Conservation (phyloP, 2,113 vertebrate species). For the Rhea pennata region DNA sequence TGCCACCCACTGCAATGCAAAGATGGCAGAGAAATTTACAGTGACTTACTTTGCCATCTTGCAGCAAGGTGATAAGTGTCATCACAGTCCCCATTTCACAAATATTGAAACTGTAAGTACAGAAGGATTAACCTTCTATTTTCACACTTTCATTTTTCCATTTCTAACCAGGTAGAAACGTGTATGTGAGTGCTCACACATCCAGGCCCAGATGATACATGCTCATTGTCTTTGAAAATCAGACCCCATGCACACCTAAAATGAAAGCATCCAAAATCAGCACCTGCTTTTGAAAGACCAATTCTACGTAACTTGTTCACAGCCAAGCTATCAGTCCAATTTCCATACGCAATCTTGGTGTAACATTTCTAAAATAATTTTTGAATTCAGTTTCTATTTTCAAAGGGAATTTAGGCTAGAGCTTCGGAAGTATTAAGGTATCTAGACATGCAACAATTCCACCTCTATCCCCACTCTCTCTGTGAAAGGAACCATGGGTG, state of each 20-base stretch:
- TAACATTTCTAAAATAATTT: not conserved
- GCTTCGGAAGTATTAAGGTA: too few species aligned
- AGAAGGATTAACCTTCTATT: not conserved
- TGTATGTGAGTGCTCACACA: not conserved
- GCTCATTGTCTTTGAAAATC: not conserved
- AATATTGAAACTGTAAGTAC: not conserved
- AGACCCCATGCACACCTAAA: not conserved
- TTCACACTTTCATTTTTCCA: not conserved
- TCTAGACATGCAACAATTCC: too few species aligned
- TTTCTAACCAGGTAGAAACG: not conserved
- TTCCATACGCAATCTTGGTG: not conserved
- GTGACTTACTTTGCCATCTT: too few species aligned
- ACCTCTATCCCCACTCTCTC: too few species aligned
- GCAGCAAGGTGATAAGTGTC: not conserved
- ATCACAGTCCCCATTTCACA: not conserved
- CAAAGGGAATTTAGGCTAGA: too few species aligned
- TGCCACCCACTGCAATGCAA: not conserved
- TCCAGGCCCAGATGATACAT: not conserved
- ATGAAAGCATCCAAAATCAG: not conserved
- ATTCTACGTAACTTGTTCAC: not conserved
- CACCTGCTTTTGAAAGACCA: not conserved
- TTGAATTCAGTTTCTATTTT: too few species aligned
- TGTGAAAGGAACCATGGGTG: too few species aligned
- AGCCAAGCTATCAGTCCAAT: not conserved
- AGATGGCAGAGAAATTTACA: not conserved